Evolutionary conservation across 2,888 invertebrate species (phyloP).

Genomic region (Ochlodes sylvanus): DNA sequence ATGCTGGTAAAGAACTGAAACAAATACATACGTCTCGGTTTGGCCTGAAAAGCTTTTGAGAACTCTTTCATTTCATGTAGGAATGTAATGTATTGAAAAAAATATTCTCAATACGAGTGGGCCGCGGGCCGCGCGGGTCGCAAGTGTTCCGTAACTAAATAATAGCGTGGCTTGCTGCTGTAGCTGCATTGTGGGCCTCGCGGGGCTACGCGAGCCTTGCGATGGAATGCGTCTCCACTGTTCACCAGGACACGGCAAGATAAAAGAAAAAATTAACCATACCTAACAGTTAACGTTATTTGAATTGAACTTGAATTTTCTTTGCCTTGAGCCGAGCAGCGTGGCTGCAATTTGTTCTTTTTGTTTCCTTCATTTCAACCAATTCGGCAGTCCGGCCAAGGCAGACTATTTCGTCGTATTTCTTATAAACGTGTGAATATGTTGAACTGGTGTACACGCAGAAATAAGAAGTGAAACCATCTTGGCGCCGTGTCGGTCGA

Average conservation of each 20-base stretch:
- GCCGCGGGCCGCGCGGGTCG: not conserved
- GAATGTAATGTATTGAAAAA: conserved; percentile 26
- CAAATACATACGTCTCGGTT: not conserved
- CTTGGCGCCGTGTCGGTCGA: no score
- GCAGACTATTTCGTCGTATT: no score
- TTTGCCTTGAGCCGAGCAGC: no score
- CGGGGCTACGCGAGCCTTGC: not conserved
- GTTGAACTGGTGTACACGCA: no score
- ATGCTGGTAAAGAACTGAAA: conserved; percentile 2
- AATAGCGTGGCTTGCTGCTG: conserved; percentile 13
- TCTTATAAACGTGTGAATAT: no score
- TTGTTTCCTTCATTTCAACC: no score
- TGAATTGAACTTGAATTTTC: no score
- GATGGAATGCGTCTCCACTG: not conserved
- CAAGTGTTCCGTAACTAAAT: conserved; percentile 15
- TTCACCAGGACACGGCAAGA: not conserved
- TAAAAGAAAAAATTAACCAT: not conserved
- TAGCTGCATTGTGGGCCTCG: conserved; percentile 13
- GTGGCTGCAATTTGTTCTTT: no score
- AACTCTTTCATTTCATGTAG: conserved; percentile 15
- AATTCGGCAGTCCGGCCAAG: no score
- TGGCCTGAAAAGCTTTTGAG: conserved; percentile 23
- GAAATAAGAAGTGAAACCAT: no score
- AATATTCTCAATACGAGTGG: conserved; percentile 23
- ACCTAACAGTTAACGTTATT: no score